Conservation (phyloP, 1,140 invertebrate species). For the Aradophagus sp. region DNA sequence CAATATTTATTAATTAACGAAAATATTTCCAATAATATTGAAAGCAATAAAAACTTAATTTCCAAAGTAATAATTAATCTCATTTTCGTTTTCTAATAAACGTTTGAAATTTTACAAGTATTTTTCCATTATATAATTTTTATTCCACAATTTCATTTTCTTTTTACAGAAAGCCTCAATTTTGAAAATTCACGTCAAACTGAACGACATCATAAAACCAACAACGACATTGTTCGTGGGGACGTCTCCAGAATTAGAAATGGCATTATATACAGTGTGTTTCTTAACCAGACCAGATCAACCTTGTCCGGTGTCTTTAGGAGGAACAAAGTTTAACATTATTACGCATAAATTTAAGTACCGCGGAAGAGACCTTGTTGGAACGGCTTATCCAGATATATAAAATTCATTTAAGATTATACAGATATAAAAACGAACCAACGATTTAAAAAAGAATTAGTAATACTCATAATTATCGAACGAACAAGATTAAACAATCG, state of each 20-base stretch:
- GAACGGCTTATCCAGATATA: conserved; percentile 87
- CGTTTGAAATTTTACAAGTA: background rate
- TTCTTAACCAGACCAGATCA: conserved; percentile 82
- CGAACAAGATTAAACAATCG: too few relatives aligned
- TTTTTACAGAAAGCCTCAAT: conserved; percentile 83
- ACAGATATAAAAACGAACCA: too few relatives aligned
- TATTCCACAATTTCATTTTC: conserved; percentile 2
- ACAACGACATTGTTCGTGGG: conserved; percentile 89
- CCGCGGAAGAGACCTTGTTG: conserved; percentile 84
- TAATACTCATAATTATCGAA: too few relatives aligned
- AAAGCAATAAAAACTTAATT: conserved; percentile 1
- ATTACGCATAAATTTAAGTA: conserved; percentile 83
- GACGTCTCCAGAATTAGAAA: conserved; percentile 93
- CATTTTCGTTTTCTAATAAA: too few relatives aligned
- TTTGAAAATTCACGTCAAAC: conserved; percentile 85
- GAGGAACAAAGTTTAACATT: conserved; percentile 81
- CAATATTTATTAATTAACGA: too few relatives aligned
- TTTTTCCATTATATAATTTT: conserved; percentile 2
- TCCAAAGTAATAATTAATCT: too few relatives aligned
- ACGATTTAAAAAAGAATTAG: too few relatives aligned
- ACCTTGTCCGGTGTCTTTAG: conserved; percentile 82
- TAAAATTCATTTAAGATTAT: conserved; percentile 66
- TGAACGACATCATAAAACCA: conserved; percentile 84
- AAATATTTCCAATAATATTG: too few relatives aligned
- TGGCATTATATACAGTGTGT: conserved; percentile 92